Percentiles rank a stretch among this genome's conserved stretches.
These are phyloP conservation scores for Protonemura montana DNA, from an alignment of 2,888 invertebrate species.

Conservation along the genomic window DNA sequence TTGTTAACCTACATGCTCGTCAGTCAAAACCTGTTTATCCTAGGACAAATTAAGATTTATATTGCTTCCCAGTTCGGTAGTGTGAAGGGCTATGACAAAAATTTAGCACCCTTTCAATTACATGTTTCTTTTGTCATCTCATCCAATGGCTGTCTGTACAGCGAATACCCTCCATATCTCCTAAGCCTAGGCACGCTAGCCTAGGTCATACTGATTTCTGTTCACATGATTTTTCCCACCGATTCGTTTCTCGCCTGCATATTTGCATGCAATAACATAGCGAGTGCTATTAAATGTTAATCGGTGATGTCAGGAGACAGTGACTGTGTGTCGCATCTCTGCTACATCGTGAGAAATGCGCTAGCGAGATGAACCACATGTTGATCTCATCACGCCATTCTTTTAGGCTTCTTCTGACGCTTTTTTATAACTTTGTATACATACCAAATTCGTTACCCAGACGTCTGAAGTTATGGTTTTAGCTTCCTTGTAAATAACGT, in stretches of 20 bases:
- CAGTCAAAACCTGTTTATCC: too few relatives aligned
- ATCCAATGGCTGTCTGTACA: too few relatives aligned
- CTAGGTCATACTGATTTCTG: neutral
- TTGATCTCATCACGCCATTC: conserved; percentile 4
- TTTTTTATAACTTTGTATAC: neutral
- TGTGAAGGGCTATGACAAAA: too few relatives aligned
- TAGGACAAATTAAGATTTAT: too few relatives aligned
- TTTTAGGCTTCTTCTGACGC: neutral
- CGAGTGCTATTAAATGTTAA: neutral
- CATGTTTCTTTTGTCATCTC: too few relatives aligned
- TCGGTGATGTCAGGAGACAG: too few relatives aligned
- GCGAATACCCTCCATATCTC: too few relatives aligned
- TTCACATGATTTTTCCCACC: neutral
- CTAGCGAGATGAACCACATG: neutral
- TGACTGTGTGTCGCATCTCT: neutral
- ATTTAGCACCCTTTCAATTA: too few relatives aligned
- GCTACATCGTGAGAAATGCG: neutral
- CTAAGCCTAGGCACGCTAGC: too few relatives aligned
- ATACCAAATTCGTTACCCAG: neutral
- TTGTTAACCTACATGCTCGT: neutral
- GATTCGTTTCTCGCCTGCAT: neutral
- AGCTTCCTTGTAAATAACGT: too few relatives aligned
- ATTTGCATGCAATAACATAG: neutral
- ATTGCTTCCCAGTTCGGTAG: too few relatives aligned
- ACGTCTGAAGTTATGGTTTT: neutral